Evolutionary conservation across 2,888 invertebrate species (phyloP).

Genomic region (Lasioglossum malachurum): DNA sequence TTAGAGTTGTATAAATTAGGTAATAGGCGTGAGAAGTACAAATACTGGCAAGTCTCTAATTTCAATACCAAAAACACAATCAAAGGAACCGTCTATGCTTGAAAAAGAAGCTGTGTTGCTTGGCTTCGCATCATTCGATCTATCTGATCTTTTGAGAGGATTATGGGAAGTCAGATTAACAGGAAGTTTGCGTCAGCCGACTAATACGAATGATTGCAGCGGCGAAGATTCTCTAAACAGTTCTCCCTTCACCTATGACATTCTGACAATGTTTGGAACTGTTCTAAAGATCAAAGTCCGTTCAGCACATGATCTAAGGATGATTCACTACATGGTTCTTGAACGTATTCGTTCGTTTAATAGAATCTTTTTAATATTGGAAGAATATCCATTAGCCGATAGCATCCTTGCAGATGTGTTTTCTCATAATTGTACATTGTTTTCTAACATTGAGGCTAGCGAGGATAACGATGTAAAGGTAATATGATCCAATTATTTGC

Average conservation of each 20-base stretch:
- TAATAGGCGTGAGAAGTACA: conserved; percentile 39
- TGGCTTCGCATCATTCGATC: conserved; percentile 42
- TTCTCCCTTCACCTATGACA: conserved; percentile 36
- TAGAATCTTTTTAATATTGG: conserved; percentile 47
- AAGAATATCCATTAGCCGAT: conserved; percentile 21
- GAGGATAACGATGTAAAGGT: conserved; percentile 13
- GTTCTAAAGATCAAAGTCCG: conserved; percentile 43
- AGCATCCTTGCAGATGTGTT: conserved; percentile 28
- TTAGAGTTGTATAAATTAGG: conserved; percentile 9
- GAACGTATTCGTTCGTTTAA: conserved; percentile 24
- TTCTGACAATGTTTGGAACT: conserved; percentile 24
- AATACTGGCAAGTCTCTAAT: neutral
- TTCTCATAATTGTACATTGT: conserved; percentile 34
- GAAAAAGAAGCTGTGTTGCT: conserved; percentile 40
- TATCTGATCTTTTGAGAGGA: conserved; percentile 51
- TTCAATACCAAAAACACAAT: neutral
- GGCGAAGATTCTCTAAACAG: neutral
- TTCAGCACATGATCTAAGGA: conserved; percentile 32
- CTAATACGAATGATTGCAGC: neutral
- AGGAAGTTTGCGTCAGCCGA: conserved; percentile 38
- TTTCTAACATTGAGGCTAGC: neutral
- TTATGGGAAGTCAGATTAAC: conserved; percentile 44
- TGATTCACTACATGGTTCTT: conserved; percentile 12
- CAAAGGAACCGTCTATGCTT: neutral
- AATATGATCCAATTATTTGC: neutral